phyloP scores from a whole-genome alignment of 2,797 vertebrate genomes.

The Neopelma chrysocephalum region DNA sequence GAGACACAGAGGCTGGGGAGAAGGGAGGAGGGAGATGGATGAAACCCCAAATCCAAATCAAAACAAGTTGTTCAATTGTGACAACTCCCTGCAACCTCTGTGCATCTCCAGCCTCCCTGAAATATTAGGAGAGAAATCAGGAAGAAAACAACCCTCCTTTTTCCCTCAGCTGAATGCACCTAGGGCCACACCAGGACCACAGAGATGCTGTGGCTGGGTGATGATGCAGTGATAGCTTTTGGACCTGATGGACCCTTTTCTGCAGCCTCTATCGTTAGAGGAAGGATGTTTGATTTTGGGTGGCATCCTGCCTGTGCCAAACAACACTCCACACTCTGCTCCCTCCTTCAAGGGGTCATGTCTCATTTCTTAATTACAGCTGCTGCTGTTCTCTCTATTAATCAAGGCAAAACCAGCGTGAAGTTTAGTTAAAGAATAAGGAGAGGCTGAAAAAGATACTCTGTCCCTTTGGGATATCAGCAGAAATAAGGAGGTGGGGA shows the following conservation, averaged over 20 bases:
- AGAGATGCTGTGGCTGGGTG: fast-evolving
- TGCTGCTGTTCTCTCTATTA: constrained; percentile 1
- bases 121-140: background rate
- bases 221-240: background rate
- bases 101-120: background rate
- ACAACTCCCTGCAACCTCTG: background rate
- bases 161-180: background rate
- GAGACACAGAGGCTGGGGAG: background rate
- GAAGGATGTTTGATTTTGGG: background rate
- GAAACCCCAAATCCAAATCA: background rate
- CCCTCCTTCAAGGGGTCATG: background rate
- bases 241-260: background rate
- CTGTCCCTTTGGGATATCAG: background rate
- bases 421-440: background rate
- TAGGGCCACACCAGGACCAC: background rate
- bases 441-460: background rate
- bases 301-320: background rate
- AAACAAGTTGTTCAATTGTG: background rate
- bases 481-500: background rate
- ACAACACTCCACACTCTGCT: background rate
- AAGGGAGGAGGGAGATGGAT: background rate
- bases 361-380: constrained; percentile 42
- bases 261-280: background rate
- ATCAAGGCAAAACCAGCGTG: constrained; percentile 2
- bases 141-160: fast-evolving